phyloP scores from a whole-genome alignment of 2,113 vertebrate species.

The Polypterus bichir region DNA sequence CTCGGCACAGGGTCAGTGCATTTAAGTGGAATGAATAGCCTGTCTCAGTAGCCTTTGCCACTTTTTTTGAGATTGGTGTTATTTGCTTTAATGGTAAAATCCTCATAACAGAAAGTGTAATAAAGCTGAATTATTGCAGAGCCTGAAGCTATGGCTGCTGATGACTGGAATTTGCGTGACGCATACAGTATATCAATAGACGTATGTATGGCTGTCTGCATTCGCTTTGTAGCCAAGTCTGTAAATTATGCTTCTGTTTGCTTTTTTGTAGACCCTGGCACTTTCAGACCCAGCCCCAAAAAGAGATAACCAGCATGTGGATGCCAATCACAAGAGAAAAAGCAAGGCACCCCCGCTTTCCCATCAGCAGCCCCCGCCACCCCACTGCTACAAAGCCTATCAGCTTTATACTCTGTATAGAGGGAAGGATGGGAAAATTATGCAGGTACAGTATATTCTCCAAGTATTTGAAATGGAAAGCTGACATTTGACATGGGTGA shows the following conservation, averaged over 20 bases:
- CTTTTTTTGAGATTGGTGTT: no score
- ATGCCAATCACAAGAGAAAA: constrained; percentile 45
- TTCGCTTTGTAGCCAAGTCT: constrained; percentile 1
- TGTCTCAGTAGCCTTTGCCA: no score
- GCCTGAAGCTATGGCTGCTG: not conserved
- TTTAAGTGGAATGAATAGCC: no score
- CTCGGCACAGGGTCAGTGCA: no score
- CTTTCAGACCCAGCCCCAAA: constrained; percentile 70
- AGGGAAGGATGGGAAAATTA: constrained; percentile 80
- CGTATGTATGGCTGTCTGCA: not conserved
- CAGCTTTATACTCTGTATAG: constrained; percentile 92
- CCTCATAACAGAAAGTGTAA: no score
- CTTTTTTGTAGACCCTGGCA: constrained; percentile 54
- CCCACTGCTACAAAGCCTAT: constrained; percentile 82
- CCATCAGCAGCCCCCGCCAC: constrained; percentile 38
- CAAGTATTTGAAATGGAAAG: no score
- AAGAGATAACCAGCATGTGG: constrained; percentile 51
- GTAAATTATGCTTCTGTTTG: not conserved
- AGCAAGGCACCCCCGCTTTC: constrained; percentile 42
- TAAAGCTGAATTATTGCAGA: no score
- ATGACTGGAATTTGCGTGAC: not conserved
- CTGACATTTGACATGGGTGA: no score
- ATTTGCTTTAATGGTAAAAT: no score
- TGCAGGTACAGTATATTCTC: constrained; percentile 63
- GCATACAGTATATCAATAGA: not conserved